Base-by-base conservation (phyloP, 1,140 invertebrate species). In the Heliconius nattereri region DNA sequence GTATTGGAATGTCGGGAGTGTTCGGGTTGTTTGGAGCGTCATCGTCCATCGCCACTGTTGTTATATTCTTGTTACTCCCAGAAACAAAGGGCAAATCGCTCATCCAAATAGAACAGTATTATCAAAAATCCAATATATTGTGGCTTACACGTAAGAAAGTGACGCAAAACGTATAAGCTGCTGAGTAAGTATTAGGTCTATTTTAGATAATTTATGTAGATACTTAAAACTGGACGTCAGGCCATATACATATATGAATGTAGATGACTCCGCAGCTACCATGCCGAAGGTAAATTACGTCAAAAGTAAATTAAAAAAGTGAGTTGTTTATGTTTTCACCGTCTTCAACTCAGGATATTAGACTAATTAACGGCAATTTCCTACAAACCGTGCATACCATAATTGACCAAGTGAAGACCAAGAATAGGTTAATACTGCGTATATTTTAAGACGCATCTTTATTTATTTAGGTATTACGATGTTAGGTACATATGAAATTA, bases 81-180 rank as follows among this genome's bases (percentile, higher is more conserved):
- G 98, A 98, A 95, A 98, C 98, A 0, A 98, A 97, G 89, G 96
- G 97, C 20, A 96, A 96, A 81, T 96, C 95, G 3, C 92, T 98
- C 76, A 95, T 97, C 78, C 96, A 98, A 94, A 98, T 98, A 79
- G 97, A 97, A 91, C 96, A 97, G 89, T 97, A 97, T 88, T 97
- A 97, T 87, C 94, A 96, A 84, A 96, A 96, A 80, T 89, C 95
- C 20, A 96, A 96, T 83, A 92, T 96, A 83, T 83, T 96, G 23
- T 97, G 96, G 96, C 89, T 95, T n/a, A 94, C 91, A 6, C 92
- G 95, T 78, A 91, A 92, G 29, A 77, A 52, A n/a, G 78, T 82
- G 1, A 73, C 85, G 26, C 87, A 90, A 73, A 79, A 84, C n/a
- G 87, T 92, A 23, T 92, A 84, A 90, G 54, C 32, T 79, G 54